Conservation (phyloP, 2,113 vertebrate species). For the Trematomus loennbergii region DNA sequence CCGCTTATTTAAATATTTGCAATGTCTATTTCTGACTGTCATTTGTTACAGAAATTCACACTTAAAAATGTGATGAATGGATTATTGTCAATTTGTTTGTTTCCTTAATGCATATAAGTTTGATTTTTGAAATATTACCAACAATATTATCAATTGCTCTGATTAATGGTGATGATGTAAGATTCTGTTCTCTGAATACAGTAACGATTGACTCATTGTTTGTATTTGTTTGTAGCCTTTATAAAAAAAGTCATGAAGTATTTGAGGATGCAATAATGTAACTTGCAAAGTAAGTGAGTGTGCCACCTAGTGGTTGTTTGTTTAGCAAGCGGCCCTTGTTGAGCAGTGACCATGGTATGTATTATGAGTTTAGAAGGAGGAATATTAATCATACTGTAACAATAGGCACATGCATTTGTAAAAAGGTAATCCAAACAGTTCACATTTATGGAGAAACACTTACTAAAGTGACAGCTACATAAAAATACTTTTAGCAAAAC, state of each 20-base stretch:
- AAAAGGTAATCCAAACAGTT: not conserved
- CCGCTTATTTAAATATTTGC: not conserved
- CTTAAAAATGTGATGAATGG: not conserved
- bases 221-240: no score
- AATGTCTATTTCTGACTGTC: not conserved
- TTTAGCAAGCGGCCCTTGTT: not conserved
- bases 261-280: not conserved
- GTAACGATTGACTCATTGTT: not conserved
- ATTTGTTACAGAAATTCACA: not conserved
- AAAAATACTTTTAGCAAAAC: not conserved
- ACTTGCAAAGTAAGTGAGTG: conserved; percentile 37
- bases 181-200: not conserved
- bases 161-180: not conserved
- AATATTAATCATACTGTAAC: not conserved
- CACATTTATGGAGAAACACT: not conserved
- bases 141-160: not conserved
- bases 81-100: not conserved
- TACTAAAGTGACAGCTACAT: not conserved
- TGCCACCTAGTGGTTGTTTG: conserved; percentile 69
- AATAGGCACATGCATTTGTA: not conserved
- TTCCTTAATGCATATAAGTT: not conserved
- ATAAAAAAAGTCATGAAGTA: not conserved
- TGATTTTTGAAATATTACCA: not conserved
- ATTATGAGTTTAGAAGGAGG: not conserved
- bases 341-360: not conserved